Percentiles rank a stretch among this genome's conserved stretches.
phyloP scores from a whole-genome alignment of 2,113 vertebrate genomes.

The Megatriorchis doriae region DNA sequence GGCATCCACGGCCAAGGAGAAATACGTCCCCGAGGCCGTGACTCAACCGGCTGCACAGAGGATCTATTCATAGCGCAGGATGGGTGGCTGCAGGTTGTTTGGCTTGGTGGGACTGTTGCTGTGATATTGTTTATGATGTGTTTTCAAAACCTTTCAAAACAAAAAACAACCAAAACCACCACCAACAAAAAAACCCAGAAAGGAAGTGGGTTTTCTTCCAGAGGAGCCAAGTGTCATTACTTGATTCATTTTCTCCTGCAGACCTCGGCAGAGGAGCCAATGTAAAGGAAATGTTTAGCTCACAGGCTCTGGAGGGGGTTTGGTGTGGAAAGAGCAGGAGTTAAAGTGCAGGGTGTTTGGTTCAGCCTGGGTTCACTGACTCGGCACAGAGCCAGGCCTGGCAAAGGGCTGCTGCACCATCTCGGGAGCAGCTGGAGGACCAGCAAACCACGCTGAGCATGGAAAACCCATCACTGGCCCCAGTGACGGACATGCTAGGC shows the following conservation, averaged over 20 bases:
- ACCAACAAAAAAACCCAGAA: background rate
- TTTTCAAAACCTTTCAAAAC: conserved; percentile 9
- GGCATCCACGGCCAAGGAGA: background rate
- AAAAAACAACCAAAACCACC: background rate
- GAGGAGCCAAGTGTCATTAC: background rate
- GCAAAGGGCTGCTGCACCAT: rapidly evolving
- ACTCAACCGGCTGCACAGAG: conserved; percentile 7
- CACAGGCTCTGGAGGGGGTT: background rate
- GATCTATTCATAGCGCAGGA: conserved; percentile 8
- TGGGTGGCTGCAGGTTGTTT: conserved; percentile 49
- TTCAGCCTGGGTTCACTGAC: background rate
- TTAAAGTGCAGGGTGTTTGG: background rate
- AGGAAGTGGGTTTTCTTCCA: background rate
- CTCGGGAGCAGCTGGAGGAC: background rate
- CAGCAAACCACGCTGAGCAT: rapidly evolving
- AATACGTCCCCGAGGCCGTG: background rate
- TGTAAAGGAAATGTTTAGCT: background rate
- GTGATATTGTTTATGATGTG: conserved; percentile 1
- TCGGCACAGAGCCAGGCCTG: background rate
- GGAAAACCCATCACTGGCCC: background rate
- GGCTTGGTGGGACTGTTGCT: conserved; percentile 27
- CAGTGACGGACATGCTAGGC: rapidly evolving
- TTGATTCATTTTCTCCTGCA: background rate
- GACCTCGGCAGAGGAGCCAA: background rate
- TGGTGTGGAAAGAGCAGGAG: background rate